These are phyloP conservation scores for Rhipidura dahli DNA, from an alignment of 2,113 vertebrate genomes.

Conservation along the genomic window DNA sequence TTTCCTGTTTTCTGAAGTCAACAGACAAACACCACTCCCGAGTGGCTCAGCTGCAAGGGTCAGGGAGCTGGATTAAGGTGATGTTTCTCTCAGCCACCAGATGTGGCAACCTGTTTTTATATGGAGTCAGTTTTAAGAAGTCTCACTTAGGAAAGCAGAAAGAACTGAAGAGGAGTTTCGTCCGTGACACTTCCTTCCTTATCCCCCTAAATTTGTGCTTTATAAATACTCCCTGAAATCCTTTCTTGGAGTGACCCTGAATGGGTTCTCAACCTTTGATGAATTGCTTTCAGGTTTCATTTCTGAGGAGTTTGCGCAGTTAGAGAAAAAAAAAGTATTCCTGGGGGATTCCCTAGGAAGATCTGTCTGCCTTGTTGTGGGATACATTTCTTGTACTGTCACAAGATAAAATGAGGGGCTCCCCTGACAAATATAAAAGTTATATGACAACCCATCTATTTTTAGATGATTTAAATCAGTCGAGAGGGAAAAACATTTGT, in stretches of 20 bases:
- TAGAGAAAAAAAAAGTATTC: not conserved
- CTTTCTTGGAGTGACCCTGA: not conserved
- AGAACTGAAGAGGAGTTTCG: not conserved
- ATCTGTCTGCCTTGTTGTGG: not conserved
- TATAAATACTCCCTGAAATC: not conserved
- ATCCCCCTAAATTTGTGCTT: not conserved
- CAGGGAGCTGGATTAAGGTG: not conserved
- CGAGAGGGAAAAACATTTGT: constrained; percentile 63
- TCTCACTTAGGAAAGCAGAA: constrained; percentile 15
- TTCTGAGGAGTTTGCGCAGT: constrained; percentile 9
- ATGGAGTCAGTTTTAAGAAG: not conserved
- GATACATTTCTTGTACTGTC: constrained; percentile 19
- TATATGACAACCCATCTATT: constrained; percentile 67
- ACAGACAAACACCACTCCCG: not conserved
- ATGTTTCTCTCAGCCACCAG: not conserved
- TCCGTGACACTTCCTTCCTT: not conserved
- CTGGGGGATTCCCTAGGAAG: constrained; percentile 31
- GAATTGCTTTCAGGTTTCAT: not conserved
- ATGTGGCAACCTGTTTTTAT: not conserved
- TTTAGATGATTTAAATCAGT: constrained; percentile 70
- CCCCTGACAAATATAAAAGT: constrained; percentile 49
- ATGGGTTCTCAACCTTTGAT: not conserved
- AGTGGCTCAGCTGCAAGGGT: not conserved
- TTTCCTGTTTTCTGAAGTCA: not conserved
- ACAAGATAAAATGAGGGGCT: constrained; percentile 36